These are phyloP conservation scores for Lucilia cuprina DNA, from an alignment of 1,140 invertebrate species.

Conservation along the genomic window DNA sequence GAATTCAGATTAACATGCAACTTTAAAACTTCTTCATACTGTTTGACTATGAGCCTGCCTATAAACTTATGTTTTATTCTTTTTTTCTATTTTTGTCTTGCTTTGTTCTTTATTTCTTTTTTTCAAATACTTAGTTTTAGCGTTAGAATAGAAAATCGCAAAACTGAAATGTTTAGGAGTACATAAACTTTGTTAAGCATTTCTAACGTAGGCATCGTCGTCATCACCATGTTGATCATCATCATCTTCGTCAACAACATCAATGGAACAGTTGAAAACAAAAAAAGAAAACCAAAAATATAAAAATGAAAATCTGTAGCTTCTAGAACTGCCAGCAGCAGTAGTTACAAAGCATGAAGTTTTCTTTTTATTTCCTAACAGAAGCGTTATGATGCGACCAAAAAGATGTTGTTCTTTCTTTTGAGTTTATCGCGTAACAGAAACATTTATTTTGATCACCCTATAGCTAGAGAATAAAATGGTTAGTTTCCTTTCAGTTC, in stretches of 20 bases:
- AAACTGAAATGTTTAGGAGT: constrained; percentile 1
- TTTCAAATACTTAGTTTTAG: neutral
- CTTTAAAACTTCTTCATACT: constrained; percentile 31
- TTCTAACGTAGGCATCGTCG: constrained; percentile 9
- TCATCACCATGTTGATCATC: neutral
- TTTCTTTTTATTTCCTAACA: neutral
- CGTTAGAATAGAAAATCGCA: neutral
- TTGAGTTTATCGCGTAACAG: constrained; percentile 4
- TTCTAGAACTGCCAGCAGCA: neutral
- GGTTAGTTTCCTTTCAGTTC: no score
- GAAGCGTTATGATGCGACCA: constrained; percentile 9
- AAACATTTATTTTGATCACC: neutral
- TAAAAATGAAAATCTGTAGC: no score
- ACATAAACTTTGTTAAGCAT: constrained; percentile 9
- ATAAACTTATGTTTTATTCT: neutral
- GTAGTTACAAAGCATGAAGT: neutral
- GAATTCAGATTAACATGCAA: constrained; percentile 62
- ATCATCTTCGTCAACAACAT: neutral
- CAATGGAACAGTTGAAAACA: neutral
- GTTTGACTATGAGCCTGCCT: constrained; percentile 9
- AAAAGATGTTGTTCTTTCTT: neutral
- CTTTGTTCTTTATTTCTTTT: neutral
- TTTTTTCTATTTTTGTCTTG: neutral
- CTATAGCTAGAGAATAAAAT: neutral
- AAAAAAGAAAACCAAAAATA: no score